A percentile compares a stretch with the other conserved stretches of the same genome.
phyloP scores from a whole-genome alignment of 2,113 vertebrate species.

The Odocoileus virginianus region DNA sequence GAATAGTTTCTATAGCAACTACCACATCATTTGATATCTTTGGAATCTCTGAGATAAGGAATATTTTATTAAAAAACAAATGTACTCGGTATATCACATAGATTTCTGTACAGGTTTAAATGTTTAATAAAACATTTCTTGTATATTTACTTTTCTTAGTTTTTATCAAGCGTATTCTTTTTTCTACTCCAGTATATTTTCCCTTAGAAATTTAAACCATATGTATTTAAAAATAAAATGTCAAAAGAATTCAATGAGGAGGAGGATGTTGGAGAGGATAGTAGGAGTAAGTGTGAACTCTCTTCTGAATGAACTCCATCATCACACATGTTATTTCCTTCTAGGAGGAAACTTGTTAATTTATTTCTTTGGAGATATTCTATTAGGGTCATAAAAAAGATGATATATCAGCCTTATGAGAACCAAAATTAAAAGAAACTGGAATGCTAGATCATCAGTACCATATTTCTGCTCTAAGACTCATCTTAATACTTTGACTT shows the following conservation, averaged over 20 bases:
- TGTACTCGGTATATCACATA: background rate
- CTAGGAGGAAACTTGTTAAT: slow-evolving; percentile 42
- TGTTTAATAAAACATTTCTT: slow-evolving; percentile 58
- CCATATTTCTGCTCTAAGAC: background rate
- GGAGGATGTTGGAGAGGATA: slow-evolving; percentile 46
- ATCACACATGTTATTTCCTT: slow-evolving; percentile 54
- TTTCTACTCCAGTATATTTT: slow-evolving; percentile 20
- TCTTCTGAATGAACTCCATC: slow-evolving; percentile 57
- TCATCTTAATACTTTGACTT: slow-evolving; percentile 11
- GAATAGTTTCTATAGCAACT: slow-evolving; percentile 82
- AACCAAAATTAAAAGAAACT: slow-evolving; percentile 31
- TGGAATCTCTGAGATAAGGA: slow-evolving; percentile 70
- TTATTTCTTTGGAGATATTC: slow-evolving; percentile 39
- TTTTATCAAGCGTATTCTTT: slow-evolving; percentile 35
- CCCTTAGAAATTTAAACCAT: slow-evolving; percentile 49
- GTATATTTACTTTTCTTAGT: slow-evolving; percentile 44
- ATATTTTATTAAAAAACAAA: slow-evolving; percentile 74
- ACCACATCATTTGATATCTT: slow-evolving; percentile 75
- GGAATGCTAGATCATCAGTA: slow-evolving; percentile 21
- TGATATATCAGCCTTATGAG: background rate
- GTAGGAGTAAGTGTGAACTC: slow-evolving; percentile 58
- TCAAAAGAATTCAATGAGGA: slow-evolving; percentile 62
- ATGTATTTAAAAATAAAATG: slow-evolving; percentile 69
- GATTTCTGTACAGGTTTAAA: slow-evolving; percentile 45
- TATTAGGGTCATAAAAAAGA: slow-evolving; percentile 51